phyloP scores from a whole-genome alignment of 1,140 invertebrate genomes.

The Drosophila pruinosa region DNA sequence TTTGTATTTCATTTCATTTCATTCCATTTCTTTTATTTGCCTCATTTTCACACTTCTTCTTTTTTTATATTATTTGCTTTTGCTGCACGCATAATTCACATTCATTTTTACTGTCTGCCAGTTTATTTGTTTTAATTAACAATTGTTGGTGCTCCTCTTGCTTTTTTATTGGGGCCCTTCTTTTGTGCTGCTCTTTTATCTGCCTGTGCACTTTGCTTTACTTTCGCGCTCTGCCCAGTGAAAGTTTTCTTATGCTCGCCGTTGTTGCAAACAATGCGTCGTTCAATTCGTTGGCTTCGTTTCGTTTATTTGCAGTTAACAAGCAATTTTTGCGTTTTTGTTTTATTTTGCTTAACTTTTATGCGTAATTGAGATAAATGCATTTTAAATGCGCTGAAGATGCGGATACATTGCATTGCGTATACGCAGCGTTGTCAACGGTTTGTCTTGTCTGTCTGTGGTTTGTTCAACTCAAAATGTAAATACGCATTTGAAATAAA shows the following conservation, averaged over 20 bases:
- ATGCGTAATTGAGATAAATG: constrained; percentile 77
- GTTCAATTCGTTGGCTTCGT: constrained; percentile 55
- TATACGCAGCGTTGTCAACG: constrained; percentile 44
- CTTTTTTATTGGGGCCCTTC: constrained; percentile 28
- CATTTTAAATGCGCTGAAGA: constrained; percentile 70
- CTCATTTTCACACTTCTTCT: constrained; percentile 35
- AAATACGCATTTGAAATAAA: constrained; percentile 12
- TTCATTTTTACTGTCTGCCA: constrained; percentile 44
- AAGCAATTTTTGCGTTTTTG: constrained; percentile 64
- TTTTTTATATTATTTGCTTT: constrained; percentile 8
- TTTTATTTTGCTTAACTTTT: constrained; percentile 10
- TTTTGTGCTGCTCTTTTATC: constrained; percentile 43
- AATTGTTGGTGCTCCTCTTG: constrained; percentile 33
- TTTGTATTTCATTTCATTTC: constrained; percentile 19
- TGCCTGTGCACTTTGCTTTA: constrained; percentile 70
- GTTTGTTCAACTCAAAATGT: constrained; percentile 32
- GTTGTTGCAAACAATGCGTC: constrained; percentile 68
- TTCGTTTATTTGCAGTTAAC: constrained; percentile 68
- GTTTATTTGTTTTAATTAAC: constrained; percentile 81
- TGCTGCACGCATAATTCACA: constrained; percentile 67
- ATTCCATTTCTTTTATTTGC: constrained; percentile 20
- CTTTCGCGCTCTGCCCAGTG: constrained; percentile 61
- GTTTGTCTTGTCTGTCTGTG: background rate
- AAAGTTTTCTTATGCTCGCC: constrained; percentile 50
- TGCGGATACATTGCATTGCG: constrained; percentile 47